Conservation (phyloP, 2,113 vertebrate species). For the Caranx ignobilis region DNA sequence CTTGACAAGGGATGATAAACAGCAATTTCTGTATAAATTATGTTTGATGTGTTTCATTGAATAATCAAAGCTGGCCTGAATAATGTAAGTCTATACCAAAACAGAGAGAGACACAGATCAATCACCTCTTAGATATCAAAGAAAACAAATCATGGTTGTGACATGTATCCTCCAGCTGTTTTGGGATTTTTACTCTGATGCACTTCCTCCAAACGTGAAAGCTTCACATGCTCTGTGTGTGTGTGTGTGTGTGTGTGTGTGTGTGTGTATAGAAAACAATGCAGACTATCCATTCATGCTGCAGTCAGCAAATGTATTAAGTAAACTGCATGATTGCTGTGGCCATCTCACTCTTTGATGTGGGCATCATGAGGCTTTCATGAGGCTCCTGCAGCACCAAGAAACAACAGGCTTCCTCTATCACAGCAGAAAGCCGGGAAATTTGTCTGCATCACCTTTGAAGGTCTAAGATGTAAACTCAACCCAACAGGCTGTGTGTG, state of each 20-base stretch:
- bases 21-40: slow-evolving; percentile 36
- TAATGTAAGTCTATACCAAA: slow-evolving; percentile 33
- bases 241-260: slow-evolving; percentile 9
- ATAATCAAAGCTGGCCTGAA: slow-evolving; percentile 58
- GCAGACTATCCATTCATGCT: slow-evolving; percentile 16
- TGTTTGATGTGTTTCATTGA: slow-evolving; percentile 62
- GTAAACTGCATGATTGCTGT: slow-evolving; percentile 39
- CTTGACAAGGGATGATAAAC: slow-evolving; percentile 43
- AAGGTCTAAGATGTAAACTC: slow-evolving; percentile 67
- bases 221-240: not conserved
- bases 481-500: slow-evolving; percentile 50
- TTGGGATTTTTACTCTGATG: slow-evolving; percentile 47
- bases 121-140: slow-evolving; percentile 49
- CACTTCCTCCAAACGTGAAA: slow-evolving; percentile 5
- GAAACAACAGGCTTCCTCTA: slow-evolving; percentile 50
- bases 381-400: slow-evolving; percentile 39
- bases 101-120: slow-evolving; percentile 46
- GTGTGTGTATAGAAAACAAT: slow-evolving; percentile 44
- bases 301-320: slow-evolving; percentile 36
- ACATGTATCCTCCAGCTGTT: not conserved
- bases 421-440: slow-evolving; percentile 49
- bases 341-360: slow-evolving; percentile 60
- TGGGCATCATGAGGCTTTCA: slow-evolving; percentile 57
- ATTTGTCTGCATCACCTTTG: slow-evolving; percentile 57
- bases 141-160: slow-evolving; percentile 27